Conservation (phyloP, 2,888 invertebrate genomes). For the Sisyra nigra region DNA sequence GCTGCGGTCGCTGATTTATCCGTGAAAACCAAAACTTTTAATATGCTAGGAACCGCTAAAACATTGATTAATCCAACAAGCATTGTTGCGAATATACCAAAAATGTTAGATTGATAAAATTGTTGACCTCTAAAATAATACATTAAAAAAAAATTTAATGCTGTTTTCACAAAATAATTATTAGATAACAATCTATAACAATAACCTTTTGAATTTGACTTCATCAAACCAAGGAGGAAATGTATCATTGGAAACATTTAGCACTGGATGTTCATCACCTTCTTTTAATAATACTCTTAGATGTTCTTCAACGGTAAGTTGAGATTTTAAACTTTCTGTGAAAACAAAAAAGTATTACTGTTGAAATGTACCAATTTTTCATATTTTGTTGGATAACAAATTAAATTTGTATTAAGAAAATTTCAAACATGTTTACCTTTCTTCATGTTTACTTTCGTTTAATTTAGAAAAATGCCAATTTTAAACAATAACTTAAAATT, state of each 20-base stretch:
- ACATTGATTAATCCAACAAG: slow-evolving; percentile 59
- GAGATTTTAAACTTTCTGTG: too few species aligned
- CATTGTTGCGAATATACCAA: slow-evolving; percentile 53
- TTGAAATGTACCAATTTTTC: too few species aligned
- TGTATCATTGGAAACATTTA: slow-evolving; percentile 27
- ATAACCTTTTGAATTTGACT: slow-evolving; percentile 42
- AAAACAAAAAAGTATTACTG: too few species aligned
- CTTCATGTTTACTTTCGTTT: too few species aligned
- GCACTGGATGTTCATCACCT: slow-evolving; percentile 27
- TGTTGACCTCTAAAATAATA: slow-evolving; percentile 45
- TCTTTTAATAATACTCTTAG: slow-evolving; percentile 27
- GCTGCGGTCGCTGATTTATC: slow-evolving; percentile 46
- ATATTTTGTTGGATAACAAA: too few species aligned
- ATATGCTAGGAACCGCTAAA: slow-evolving; percentile 56
- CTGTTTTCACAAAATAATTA: background rate
- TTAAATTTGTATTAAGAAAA: too few species aligned
- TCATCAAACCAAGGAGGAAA: slow-evolving; percentile 53
- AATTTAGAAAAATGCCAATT: too few species aligned
- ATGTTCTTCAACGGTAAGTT: slow-evolving; percentile 26
- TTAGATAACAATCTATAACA: background rate
- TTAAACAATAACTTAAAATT: too few species aligned
- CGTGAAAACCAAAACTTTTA: slow-evolving; percentile 53
- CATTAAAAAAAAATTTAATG: slow-evolving; percentile 1
- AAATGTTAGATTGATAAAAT: slow-evolving; percentile 54
- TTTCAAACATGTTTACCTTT: too few species aligned